Evolutionary conservation across 2,113 vertebrate species (phyloP).

Genomic region (Atlantisia rogersi): DNA sequence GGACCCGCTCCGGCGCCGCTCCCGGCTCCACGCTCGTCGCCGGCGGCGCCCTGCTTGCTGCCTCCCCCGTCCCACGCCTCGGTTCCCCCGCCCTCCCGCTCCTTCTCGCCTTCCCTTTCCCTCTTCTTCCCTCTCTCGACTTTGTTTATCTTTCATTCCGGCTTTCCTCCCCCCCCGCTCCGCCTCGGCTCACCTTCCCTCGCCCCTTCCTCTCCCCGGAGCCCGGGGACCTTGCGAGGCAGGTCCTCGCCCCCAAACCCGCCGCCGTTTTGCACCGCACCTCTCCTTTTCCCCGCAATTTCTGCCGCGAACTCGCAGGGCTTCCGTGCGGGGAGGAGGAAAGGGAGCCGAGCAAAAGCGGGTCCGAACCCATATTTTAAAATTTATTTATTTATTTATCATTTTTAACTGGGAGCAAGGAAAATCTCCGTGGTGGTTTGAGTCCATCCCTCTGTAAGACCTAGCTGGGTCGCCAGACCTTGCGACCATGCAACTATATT

Average conservation of each 20-base stretch:
- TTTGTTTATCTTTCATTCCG: background rate
- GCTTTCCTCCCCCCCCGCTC: background rate
- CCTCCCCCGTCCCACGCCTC: background rate
- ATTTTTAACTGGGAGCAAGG: background rate
- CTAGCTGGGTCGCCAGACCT: conserved; percentile 13
- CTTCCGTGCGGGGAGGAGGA: background rate
- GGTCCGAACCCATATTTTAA: background rate
- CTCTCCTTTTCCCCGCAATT: background rate
- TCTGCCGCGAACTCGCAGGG: background rate
- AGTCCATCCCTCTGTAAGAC: background rate
- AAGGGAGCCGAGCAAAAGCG: background rate
- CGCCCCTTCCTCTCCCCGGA: background rate
- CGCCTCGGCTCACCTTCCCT: background rate
- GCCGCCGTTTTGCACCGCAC: background rate
- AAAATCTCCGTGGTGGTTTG: background rate
- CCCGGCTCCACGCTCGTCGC: background rate
- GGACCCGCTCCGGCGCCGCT: background rate
- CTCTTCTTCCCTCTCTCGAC: background rate
- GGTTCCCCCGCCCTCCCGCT: background rate
- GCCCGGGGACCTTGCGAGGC: background rate
- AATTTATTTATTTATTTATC: too few relatives aligned
- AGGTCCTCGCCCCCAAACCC: background rate
- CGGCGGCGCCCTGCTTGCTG: background rate
- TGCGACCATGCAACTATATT: conserved; percentile 67
- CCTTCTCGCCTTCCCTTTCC: background rate